A percentile compares a stretch with the other conserved stretches of the same genome.
These are phyloP conservation scores for Pangasius djambal DNA, from an alignment of 2,797 vertebrate species.

Conservation along the genomic window DNA sequence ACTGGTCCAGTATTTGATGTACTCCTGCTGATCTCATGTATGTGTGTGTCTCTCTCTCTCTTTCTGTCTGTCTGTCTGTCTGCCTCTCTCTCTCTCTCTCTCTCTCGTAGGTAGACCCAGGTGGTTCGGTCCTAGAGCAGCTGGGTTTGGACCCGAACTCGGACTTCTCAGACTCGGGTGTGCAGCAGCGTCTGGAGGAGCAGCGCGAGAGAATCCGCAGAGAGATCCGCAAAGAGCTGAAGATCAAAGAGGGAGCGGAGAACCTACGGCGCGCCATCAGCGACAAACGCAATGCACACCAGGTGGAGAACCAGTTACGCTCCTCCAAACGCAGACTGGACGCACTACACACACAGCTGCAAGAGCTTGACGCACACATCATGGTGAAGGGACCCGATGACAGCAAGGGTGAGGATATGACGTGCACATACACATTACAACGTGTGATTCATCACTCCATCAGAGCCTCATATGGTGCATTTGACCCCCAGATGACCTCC, in stretches of 20 bases:
- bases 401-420: conserved; percentile 64
- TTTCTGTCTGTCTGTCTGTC: conserved; percentile 1
- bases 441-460: background rate
- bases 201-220: conserved; percentile 74
- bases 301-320: conserved; percentile 84
- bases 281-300: conserved; percentile 76
- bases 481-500: conserved; percentile 69
- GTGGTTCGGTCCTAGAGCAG: conserved; percentile 70
- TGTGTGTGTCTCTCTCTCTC: background rate
- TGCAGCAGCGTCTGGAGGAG: conserved; percentile 76
- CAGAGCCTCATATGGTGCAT: background rate
- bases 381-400: conserved; percentile 80
- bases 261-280: conserved; percentile 76
- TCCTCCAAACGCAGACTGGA: conserved; percentile 82
- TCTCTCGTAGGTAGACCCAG: conserved; percentile 22
- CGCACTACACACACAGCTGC: conserved; percentile 80
- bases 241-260: conserved; percentile 79
- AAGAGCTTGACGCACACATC: conserved; percentile 86
- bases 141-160: conserved; percentile 71
- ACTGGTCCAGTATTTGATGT: background rate
- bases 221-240: conserved; percentile 78
- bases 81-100: background rate
- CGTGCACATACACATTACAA: background rate
- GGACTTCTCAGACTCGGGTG: conserved; percentile 70
- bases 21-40: background rate